These are phyloP conservation scores for Latrodectus elegans DNA, from an alignment of 2,888 invertebrate species.

Conservation along the genomic window DNA sequence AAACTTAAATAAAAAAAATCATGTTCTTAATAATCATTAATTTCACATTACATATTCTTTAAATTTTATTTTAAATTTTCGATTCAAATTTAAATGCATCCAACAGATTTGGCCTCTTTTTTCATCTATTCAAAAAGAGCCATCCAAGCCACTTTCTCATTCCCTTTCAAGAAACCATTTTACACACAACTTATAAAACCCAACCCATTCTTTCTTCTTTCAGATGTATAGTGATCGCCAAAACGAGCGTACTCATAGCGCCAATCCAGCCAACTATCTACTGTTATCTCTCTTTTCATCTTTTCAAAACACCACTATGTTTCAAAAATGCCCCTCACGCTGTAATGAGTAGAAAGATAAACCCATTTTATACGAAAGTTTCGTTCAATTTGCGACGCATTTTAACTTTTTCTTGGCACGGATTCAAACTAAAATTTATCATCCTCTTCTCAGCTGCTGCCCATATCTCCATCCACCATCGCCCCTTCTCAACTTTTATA, in stretches of 20 bases:
- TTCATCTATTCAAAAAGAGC: too few relatives aligned
- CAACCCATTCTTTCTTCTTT: too few relatives aligned
- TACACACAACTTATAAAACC: too few relatives aligned
- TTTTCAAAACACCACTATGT: background rate
- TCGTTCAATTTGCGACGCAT: constrained; percentile 58
- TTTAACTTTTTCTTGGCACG: constrained; percentile 24
- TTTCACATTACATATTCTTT: too few relatives aligned
- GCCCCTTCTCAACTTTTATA: background rate
- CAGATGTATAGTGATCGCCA: too few relatives aligned
- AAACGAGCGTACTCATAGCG: background rate
- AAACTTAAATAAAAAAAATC: too few relatives aligned
- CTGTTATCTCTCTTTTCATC: background rate
- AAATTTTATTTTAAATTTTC: too few relatives aligned
- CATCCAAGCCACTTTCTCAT: too few relatives aligned
- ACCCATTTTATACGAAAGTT: constrained; percentile 54
- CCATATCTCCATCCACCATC: background rate
- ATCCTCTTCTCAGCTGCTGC: constrained; percentile 15
- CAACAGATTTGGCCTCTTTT: too few relatives aligned
- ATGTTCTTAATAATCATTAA: too few relatives aligned
- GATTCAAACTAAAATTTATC: constrained; percentile 44
- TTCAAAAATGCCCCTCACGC: background rate
- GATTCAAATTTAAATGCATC: too few relatives aligned
- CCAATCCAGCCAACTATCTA: background rate
- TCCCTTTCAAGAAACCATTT: too few relatives aligned
- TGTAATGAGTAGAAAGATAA: constrained; percentile 50